Base-by-base conservation (phyloP, 2,113 vertebrate genomes). In the Eonycteris spelaea region DNA sequence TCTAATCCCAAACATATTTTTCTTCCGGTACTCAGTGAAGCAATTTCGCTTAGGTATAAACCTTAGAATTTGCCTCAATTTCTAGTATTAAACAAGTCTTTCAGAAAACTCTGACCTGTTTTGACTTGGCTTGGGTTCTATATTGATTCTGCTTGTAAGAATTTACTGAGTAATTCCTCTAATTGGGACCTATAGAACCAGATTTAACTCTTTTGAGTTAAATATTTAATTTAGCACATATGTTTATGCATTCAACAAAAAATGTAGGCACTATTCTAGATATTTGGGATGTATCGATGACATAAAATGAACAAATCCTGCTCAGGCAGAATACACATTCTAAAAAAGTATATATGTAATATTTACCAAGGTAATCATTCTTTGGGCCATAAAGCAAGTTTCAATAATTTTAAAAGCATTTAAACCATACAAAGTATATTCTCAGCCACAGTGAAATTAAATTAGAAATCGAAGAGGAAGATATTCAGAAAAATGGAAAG, bases 311-410 rank as follows among this genome's bases (percentile, higher is more conserved):
- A 73, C 12, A 43, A 88, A 94, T 53, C 13, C 19, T 68, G n/a
- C 28, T 21, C 13, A 63, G 51, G n/a, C 24, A 68, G 13, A 74
- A 86, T 26, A 89, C 21, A 55, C 7, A 38, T 45, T 79, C 68
- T 75, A 86, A 59, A 68, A 7, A 92, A 84, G 35, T 71, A 24
- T 9, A 79, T 40, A 89, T 51, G 35, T 19, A 87, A 94, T 67
- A 70, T 61, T 84, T 94, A 91, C 38, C 18, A 89, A 95, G 26
- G 71, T 18, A 85, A 84, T 85, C 28, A 92, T 63, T 74, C 73
- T 85, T 45, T 48, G 30, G 33, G 21, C 15, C 74, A 73, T 67
- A 86, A 92, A 83, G 63, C 4, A 78, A 70, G 6, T 87, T 65
- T 82, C n/a, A 43, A 68, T 86, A 84, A 84, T 83, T 71, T 83